Conservation (phyloP, 1,140 invertebrate genomes). For the Drosophila prosaltans region DNA sequence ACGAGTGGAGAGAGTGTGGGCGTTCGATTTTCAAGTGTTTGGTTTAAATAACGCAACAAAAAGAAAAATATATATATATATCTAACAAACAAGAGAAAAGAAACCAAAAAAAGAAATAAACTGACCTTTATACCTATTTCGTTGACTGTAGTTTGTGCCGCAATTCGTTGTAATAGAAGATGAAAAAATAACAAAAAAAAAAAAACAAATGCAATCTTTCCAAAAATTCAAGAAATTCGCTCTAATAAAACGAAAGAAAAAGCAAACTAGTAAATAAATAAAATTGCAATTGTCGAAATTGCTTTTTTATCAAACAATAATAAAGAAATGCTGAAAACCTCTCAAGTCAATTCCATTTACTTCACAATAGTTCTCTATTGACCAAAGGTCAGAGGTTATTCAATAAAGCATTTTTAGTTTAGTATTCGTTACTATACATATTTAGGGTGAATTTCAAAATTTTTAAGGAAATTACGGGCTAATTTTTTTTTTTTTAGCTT, state of each 20-base stretch:
- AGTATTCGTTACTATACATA: background rate
- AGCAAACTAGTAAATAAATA: background rate
- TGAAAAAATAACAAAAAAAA: background rate
- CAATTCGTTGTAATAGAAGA: slow-evolving; percentile 46
- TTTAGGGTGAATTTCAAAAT: slow-evolving; percentile 4
- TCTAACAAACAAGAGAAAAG: no score
- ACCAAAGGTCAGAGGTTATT: no score
- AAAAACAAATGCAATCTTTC: slow-evolving; percentile 12
- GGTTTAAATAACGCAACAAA: slow-evolving; percentile 54
- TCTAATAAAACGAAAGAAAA: background rate
- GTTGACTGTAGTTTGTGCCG: slow-evolving; percentile 83
- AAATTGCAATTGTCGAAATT: slow-evolving; percentile 1
- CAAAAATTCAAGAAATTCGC: slow-evolving; percentile 4
- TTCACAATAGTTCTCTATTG: no score
- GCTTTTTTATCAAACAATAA: background rate
- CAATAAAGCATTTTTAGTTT: background rate
- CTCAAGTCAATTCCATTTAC: no score
- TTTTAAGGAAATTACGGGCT: slow-evolving; percentile 7
- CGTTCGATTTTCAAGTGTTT: slow-evolving; percentile 43
- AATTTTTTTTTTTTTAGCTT: background rate
- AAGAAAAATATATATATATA: no score
- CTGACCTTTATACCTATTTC: slow-evolving; percentile 83
- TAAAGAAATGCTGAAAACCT: background rate
- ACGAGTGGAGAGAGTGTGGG: background rate
- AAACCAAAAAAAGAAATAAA: slow-evolving; percentile 40